Conservation (phyloP, 2,797 vertebrate genomes). For the Chaetodon trifasciatus region DNA sequence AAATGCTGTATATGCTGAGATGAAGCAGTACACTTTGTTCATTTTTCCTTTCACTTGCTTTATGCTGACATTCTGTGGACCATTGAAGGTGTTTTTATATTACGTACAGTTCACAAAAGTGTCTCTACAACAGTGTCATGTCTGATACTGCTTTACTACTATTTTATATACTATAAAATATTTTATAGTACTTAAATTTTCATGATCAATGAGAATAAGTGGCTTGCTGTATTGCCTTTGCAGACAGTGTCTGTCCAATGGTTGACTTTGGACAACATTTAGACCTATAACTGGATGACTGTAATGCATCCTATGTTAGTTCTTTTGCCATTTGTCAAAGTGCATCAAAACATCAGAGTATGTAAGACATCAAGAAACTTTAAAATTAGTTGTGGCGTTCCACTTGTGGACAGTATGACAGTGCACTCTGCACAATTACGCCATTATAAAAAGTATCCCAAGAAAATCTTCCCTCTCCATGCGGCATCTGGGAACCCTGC, state of each 20-base stretch:
- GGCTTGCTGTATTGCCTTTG: neutral
- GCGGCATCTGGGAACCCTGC: constrained; percentile 20
- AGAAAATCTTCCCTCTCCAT: neutral
- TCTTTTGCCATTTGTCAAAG: neutral
- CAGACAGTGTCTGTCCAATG: neutral
- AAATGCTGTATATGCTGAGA: neutral
- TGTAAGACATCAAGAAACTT: neutral
- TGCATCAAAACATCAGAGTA: neutral
- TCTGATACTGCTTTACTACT: neutral
- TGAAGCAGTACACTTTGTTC: neutral
- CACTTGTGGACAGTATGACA: neutral
- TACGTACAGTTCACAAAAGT: neutral
- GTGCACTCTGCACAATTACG: neutral
- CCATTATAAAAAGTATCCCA: neutral
- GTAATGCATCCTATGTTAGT: neutral
- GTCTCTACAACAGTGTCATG: neutral
- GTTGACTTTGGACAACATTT: neutral
- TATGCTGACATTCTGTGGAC: neutral
- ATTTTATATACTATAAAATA: neutral
- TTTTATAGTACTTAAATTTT: neutral
- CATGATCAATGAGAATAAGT: neutral
- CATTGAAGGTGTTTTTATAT: neutral
- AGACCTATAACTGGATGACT: neutral
- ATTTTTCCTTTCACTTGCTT: neutral
- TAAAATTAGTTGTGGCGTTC: neutral